Conservation (phyloP, 2,888 invertebrate genomes). For the Hylaea fasciaria region DNA sequence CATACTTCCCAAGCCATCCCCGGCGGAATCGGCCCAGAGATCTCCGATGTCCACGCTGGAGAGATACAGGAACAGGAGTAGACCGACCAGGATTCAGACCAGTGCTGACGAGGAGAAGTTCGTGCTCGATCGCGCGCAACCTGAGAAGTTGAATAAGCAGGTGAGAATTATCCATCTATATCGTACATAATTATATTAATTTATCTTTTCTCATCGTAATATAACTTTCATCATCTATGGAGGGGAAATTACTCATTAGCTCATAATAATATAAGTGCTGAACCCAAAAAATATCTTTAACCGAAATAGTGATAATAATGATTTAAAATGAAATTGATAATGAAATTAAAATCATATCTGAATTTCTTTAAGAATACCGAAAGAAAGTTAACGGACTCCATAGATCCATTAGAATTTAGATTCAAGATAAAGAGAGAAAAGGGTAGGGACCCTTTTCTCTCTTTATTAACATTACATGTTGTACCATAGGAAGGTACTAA, state of each 20-base stretch:
- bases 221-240: too few species aligned
- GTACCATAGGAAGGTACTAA: too few species aligned
- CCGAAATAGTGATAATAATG: too few species aligned
- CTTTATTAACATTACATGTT: not conserved
- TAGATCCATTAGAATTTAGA: too few species aligned
- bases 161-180: conserved; percentile 50
- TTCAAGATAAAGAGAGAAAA: not conserved
- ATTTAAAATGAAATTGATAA: too few species aligned
- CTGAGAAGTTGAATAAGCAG: conserved; percentile 83
- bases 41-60: conserved; percentile 80
- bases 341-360: too few species aligned
- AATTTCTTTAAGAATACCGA: too few species aligned
- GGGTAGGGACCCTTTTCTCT: too few species aligned
- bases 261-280: too few species aligned
- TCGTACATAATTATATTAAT: not conserved
- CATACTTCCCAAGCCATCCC: conserved; percentile 62
- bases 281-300: too few species aligned
- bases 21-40: conserved; percentile 52
- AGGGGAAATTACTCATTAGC: too few species aligned
- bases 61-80: conserved; percentile 74
- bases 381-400: not conserved
- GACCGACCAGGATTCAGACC: conserved; percentile 71
- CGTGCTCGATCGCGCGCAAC: conserved; percentile 87
- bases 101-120: conserved; percentile 87
- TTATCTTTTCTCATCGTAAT: too few species aligned